A percentile compares a stretch with the other conserved stretches of the same genome.
Conservation (phyloP, 2,113 vertebrate genomes). For the Axis porcinus region DNA sequence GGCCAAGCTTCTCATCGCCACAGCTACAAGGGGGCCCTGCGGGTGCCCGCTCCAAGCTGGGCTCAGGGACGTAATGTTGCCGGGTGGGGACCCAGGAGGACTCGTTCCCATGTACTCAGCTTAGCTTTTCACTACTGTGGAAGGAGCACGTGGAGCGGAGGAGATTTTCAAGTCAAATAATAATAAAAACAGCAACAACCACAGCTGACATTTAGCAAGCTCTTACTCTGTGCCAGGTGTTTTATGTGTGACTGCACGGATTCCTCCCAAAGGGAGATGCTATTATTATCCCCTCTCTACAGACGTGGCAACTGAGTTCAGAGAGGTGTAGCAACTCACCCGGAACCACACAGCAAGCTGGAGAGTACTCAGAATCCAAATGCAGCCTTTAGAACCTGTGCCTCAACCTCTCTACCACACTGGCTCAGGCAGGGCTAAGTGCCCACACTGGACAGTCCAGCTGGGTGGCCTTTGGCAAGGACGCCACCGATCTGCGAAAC, state of each 20-base stretch:
- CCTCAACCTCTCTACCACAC: neutral
- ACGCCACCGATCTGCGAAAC: neutral
- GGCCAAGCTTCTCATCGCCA: neutral
- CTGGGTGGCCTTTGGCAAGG: neutral
- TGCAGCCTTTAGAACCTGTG: neutral
- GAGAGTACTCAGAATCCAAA: neutral
- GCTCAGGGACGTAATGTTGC: neutral
- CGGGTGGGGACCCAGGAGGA: neutral
- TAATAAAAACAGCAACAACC: slow-evolving; percentile 61
- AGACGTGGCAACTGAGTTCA: neutral
- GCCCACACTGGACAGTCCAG: neutral
- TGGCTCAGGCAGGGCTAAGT: neutral
- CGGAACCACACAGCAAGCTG: neutral
- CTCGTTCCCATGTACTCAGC: neutral
- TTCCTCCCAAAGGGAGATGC: neutral
- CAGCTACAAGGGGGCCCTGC: neutral
- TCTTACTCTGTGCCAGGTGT: neutral
- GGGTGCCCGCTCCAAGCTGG: neutral
- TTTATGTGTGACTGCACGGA: neutral
- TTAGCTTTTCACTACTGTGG: neutral
- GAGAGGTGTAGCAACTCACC: neutral
- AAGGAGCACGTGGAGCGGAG: slow-evolving; percentile 3
- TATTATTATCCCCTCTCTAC: neutral
- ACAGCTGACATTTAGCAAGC: slow-evolving; percentile 37
- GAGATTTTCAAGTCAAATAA: slow-evolving; percentile 63